Evolutionary conservation across 2,888 invertebrate genomes (phyloP).

Genomic region (Trichogramma dendrolimi): DNA sequence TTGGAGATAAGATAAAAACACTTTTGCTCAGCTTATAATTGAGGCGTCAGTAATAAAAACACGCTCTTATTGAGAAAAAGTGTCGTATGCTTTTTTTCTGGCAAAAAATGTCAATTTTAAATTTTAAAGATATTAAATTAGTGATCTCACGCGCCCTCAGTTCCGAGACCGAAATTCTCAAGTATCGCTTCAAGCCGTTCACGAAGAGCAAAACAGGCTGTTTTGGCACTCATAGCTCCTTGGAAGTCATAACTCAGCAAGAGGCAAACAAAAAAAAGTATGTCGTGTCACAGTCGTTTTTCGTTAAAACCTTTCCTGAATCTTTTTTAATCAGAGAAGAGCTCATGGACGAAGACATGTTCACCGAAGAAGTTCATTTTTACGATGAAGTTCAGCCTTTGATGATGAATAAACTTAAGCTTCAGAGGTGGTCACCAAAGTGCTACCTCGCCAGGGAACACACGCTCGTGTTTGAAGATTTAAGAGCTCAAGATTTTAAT

Average conservation of each 20-base stretch:
- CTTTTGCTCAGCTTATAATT: too few species aligned
- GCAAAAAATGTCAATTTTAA: slow-evolving; percentile 19
- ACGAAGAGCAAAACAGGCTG: slow-evolving; percentile 41
- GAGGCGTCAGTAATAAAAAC: too few species aligned
- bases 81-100: too few species aligned
- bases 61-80: too few species aligned
- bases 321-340: neutral
- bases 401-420: neutral
- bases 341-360: slow-evolving; percentile 4
- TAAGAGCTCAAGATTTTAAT: slow-evolving; percentile 41
- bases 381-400: slow-evolving; percentile 5
- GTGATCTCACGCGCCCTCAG: slow-evolving; percentile 25
- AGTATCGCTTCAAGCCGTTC: slow-evolving; percentile 35
- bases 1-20: too few species aligned
- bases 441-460: slow-evolving; percentile 44
- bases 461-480: slow-evolving; percentile 50
- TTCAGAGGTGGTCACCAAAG: slow-evolving; percentile 38
- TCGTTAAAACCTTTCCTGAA: slow-evolving; percentile 14
- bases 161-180: slow-evolving; percentile 28
- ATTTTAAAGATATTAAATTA: slow-evolving; percentile 27
- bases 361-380: slow-evolving; percentile 12
- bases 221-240: slow-evolving; percentile 38
- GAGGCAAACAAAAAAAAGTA: neutral
- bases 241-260: slow-evolving; percentile 29
- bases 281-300: neutral